Conservation (phyloP, 2,113 vertebrate genomes). For the Lontra canadensis region DNA sequence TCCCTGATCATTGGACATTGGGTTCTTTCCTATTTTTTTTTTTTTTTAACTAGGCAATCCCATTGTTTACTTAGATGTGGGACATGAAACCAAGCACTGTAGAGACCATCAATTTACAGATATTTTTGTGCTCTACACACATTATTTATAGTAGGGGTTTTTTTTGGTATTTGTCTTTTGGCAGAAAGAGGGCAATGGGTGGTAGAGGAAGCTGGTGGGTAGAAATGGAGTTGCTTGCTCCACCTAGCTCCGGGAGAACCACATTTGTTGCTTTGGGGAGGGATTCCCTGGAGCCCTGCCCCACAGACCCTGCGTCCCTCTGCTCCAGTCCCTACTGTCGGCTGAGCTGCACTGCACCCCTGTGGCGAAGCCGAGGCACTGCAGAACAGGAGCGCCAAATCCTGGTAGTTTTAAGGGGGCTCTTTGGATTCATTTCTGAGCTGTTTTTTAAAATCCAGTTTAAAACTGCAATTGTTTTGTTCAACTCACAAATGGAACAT, state of each 20-base stretch:
- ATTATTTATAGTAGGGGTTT: background rate
- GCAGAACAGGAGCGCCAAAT: background rate
- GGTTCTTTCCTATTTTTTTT: background rate
- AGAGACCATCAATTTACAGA: background rate
- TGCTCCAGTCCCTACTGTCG: accelerated
- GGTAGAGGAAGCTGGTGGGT: accelerated
- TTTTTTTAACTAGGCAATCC: background rate
- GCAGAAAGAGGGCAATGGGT: background rate
- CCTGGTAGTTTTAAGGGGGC: background rate
- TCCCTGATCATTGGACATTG: background rate
- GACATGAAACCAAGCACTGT: background rate
- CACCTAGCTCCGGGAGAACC: background rate
- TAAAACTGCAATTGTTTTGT: background rate
- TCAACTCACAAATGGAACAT: conserved; percentile 14
- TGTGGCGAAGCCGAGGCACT: background rate
- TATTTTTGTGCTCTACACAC: background rate
- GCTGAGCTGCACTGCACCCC: conserved; percentile 61
- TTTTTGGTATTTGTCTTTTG: background rate
- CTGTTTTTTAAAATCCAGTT: background rate
- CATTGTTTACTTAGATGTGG: background rate
- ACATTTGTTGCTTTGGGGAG: too few relatives aligned
- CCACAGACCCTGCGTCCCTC: accelerated
- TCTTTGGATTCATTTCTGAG: background rate
- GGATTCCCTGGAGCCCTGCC: background rate
- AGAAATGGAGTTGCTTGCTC: accelerated